Base-by-base conservation (phyloP, 2,888 invertebrate species). In the Onchidella celtica region DNA sequence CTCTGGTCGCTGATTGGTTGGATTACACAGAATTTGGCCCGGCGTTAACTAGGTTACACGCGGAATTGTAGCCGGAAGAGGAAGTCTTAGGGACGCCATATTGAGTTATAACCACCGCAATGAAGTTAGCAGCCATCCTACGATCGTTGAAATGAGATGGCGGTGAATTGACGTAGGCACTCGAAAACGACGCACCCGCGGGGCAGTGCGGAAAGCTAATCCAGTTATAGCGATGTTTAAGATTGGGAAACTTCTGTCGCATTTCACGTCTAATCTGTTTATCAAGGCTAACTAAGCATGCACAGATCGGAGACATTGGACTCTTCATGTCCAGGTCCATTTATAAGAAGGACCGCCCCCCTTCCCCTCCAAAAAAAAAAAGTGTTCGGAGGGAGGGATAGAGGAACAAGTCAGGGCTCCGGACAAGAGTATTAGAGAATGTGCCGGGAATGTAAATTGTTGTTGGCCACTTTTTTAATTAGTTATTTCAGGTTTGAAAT, bases 71-170 rank as follows among this genome's bases (percentile, higher is more conserved):
- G 63, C 11, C 74, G 74, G 63, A 74, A 74, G 38, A 74, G 74
- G 74, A 74, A 74, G 63, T 27, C 38, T 63, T 63, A 36, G 63
- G 63, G 40, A 74, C 74, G 61, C 63, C 74, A 74, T 74, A 74
- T 74, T 74, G 74, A 63, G 74, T 74, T 74, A 74, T 74, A 74
- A 74, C 61, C 74, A 34, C 74, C 74, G 27, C 74, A 74, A 74
- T 21, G 29, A 74, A 40, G 74, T 74, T 74, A 74, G 74, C 34
- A 40, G 59, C 63, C 36, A 61, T 74, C 59, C 21, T 9, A 38
- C 61, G 74, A 40, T 38, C 38, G 61, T 40, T 74, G 24, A 61
- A 63, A 74, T 74, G 61, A 40, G 57, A 3, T 6, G 36, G 74
- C 63, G 74, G 63, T 74, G 74, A 74, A 74, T 63, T 74, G 74